These are phyloP conservation scores for Festucalex cinctus DNA, from an alignment of 2,113 vertebrate genomes.

Conservation along the genomic window DNA sequence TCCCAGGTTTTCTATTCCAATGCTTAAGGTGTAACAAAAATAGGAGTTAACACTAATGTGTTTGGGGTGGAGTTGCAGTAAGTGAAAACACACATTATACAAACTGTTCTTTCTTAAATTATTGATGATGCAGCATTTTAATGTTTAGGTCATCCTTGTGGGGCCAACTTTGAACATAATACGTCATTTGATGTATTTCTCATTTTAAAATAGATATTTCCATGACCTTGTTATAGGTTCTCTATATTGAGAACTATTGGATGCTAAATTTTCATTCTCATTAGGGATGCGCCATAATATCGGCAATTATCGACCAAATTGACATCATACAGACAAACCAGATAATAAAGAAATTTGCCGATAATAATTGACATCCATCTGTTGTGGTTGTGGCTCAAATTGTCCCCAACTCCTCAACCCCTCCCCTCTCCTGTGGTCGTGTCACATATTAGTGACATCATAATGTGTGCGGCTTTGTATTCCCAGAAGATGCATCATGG, in stretches of 20 bases:
- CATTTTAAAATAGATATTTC: neutral
- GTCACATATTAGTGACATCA: too few species aligned
- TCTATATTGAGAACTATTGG: neutral
- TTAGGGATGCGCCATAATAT: too few species aligned
- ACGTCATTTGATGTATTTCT: neutral
- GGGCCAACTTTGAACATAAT: constrained; percentile 7
- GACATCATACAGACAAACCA: too few species aligned
- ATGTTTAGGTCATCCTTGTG: constrained; percentile 24
- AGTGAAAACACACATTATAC: constrained; percentile 18
- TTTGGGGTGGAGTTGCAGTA: neutral
- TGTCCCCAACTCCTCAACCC: too few species aligned
- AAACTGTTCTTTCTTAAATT: constrained; percentile 15
- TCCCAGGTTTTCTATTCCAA: neutral
- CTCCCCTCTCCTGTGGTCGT: too few species aligned
- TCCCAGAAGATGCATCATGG: too few species aligned
- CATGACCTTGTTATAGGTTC: neutral
- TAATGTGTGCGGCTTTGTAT: too few species aligned
- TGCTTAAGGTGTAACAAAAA: neutral
- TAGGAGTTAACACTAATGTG: neutral
- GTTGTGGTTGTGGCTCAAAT: too few species aligned
- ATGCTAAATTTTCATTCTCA: neutral
- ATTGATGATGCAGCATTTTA: constrained; percentile 36
- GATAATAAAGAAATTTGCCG: too few species aligned
- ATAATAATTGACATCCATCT: too few species aligned
- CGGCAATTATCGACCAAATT: too few species aligned